Percentiles rank a stretch among this genome's conserved stretches.
Conservation (phyloP, 2,888 invertebrate species). For the Arrhopalites spinosus region DNA sequence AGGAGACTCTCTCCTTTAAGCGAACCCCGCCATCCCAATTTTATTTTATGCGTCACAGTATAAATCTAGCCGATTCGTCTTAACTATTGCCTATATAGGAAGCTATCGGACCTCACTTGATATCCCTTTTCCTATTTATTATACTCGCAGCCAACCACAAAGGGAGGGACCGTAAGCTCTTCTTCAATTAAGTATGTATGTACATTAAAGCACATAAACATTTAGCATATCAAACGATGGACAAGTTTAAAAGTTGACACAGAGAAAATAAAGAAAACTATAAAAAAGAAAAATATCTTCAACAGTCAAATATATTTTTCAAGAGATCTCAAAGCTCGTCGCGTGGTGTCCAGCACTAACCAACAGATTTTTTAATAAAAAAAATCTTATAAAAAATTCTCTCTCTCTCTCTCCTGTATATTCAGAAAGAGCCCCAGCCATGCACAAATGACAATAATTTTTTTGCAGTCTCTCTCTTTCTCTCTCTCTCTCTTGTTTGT, state of each 20-base stretch:
- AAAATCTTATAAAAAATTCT: not conserved
- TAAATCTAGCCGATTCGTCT: conserved; percentile 18
- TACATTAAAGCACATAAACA: not conserved
- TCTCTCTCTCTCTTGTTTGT: not conserved
- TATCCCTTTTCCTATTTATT: not conserved
- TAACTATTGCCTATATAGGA: conserved; percentile 9
- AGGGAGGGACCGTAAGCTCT: not conserved
- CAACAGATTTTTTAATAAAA: not conserved
- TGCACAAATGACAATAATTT: conserved; percentile 30
- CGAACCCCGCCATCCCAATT: conserved; percentile 17
- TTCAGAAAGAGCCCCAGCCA: not conserved
- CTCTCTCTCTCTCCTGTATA: not conserved
- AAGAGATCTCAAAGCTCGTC: not conserved
- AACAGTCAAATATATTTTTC: not conserved
- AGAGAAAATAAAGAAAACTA: not conserved
- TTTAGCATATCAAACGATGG: too few relatives aligned
- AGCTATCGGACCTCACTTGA: not conserved
- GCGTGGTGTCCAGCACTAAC: too few relatives aligned
- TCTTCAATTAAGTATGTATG: not conserved
- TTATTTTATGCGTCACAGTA: conserved; percentile 22
- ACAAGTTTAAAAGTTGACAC: too few relatives aligned
- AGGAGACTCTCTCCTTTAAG: not conserved
- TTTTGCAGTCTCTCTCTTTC: not conserved
- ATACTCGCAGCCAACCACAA: not conserved
- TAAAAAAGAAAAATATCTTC: not conserved